phyloP scores from a whole-genome alignment of 1,140 invertebrate species.

The Atopsyche davidsoni region DNA sequence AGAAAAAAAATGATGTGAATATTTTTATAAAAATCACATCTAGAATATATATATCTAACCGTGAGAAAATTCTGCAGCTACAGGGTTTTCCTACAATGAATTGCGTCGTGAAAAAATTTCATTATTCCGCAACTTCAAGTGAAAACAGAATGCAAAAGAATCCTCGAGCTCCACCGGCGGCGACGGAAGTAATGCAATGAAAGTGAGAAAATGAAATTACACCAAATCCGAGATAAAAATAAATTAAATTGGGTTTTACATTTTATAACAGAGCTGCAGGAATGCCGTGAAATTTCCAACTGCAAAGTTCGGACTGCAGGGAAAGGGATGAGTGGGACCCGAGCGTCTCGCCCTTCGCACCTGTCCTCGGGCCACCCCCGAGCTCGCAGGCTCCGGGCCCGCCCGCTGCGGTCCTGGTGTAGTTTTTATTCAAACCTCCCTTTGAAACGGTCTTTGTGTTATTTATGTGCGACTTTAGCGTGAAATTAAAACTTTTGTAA shows the following conservation, averaged over 20 bases:
- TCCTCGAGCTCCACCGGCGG: not conserved
- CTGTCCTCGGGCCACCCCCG: too few species aligned
- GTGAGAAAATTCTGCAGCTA: too few species aligned
- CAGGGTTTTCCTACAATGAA: too few species aligned
- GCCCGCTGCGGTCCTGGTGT: too few species aligned
- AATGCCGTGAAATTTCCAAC: not conserved
- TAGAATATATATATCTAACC: too few species aligned
- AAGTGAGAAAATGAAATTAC: slow-evolving; percentile 52
- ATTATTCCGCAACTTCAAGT: not conserved
- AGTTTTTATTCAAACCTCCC: not conserved
- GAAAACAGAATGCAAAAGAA: not conserved
- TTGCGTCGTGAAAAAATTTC: slow-evolving; percentile 2
- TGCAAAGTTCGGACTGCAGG: not conserved
- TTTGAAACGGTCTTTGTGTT: slow-evolving; percentile 2
- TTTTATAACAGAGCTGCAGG: slow-evolving; percentile 39
- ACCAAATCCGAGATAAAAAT: slow-evolving; percentile 46
- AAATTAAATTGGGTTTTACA: slow-evolving; percentile 50
- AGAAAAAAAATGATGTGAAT: too few species aligned
- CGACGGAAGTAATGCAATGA: slow-evolving; percentile 35
- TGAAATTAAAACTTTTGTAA: slow-evolving; percentile 6
- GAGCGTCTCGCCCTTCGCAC: too few species aligned
- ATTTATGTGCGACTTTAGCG: not conserved
- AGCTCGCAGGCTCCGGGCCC: too few species aligned
- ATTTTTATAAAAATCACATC: too few species aligned
- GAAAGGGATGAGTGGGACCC: not conserved